phyloP scores from a whole-genome alignment of 1,140 invertebrate genomes.

The Laupala kohalensis region DNA sequence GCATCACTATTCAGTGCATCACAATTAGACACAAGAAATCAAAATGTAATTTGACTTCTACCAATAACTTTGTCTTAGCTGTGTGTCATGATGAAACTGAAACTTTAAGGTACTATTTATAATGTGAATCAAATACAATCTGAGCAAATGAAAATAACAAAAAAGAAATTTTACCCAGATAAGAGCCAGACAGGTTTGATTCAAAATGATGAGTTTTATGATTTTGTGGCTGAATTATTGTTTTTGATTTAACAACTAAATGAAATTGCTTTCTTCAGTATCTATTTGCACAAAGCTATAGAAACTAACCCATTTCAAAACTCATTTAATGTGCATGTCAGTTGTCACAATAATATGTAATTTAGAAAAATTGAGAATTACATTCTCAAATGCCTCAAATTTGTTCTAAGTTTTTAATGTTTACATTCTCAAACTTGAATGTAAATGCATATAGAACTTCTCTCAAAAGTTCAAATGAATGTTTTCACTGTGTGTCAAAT shows the following conservation, averaged over 20 bases:
- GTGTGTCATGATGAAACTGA: too few species aligned
- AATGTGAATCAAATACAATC: too few species aligned
- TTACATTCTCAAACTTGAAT: background rate
- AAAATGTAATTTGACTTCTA: too few species aligned
- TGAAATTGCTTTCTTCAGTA: background rate
- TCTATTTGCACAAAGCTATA: background rate
- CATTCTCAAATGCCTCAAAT: background rate
- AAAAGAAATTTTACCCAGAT: too few species aligned
- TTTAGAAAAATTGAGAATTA: background rate
- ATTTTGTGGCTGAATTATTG: too few species aligned
- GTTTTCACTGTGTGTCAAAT: constrained; percentile 5
- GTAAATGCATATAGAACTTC: constrained; percentile 1
- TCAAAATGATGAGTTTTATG: too few species aligned
- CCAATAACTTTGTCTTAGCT: too few species aligned
- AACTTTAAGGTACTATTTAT: too few species aligned
- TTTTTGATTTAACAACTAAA: background rate
- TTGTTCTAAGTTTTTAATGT: background rate
- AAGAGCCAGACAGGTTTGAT: too few species aligned
- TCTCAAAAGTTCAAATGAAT: background rate
- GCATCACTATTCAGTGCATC: too few species aligned
- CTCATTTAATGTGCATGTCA: background rate
- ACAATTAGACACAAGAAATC: too few species aligned
- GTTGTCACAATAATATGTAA: background rate
- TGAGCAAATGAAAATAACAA: too few species aligned
- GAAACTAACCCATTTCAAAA: background rate